A percentile compares a stretch with the other conserved stretches of the same genome.
phyloP scores from a whole-genome alignment of 2,888 invertebrate genomes.

The Dolomedes plantarius region DNA sequence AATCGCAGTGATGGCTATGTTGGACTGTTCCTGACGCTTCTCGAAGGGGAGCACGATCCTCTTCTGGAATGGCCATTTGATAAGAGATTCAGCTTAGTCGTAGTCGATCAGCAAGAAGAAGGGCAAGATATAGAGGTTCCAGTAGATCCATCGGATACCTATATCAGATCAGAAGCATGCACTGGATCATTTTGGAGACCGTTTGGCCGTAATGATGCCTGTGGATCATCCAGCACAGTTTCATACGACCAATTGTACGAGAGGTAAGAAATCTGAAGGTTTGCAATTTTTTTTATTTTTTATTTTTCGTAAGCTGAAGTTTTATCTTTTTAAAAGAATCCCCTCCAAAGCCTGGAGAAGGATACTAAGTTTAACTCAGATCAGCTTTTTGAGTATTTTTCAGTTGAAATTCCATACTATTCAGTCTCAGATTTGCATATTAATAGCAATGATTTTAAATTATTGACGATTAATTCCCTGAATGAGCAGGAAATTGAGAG shows the following conservation, averaged over 20 bases:
- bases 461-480: too few species aligned
- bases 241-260: slow-evolving; percentile 60
- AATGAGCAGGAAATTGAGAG: too few species aligned
- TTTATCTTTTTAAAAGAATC: too few species aligned
- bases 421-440: too few species aligned
- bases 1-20: slow-evolving; percentile 69
- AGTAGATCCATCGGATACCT: slow-evolving; percentile 56
- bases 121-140: slow-evolving; percentile 39
- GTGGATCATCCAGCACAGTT: slow-evolving; percentile 56
- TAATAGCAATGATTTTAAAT: too few species aligned
- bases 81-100: slow-evolving; percentile 66
- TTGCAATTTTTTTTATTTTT: too few species aligned
- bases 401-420: too few species aligned
- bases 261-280: slow-evolving; percentile 22
- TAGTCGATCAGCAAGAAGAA: slow-evolving; percentile 26
- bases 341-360: too few species aligned
- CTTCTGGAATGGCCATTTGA: slow-evolving; percentile 74
- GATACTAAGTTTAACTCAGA: too few species aligned
- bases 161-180: slow-evolving; percentile 60
- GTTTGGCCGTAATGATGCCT: slow-evolving; percentile 63
- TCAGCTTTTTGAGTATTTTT: too few species aligned
- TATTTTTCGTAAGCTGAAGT: too few species aligned
- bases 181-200: slow-evolving; percentile 69
- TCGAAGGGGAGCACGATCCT: slow-evolving; percentile 73
- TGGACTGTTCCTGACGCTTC: slow-evolving; percentile 73